Percentiles rank a stretch among this genome's conserved stretches.
These are phyloP conservation scores for Drosophila truncata DNA, from an alignment of 1,140 invertebrate genomes.

Conservation along the genomic window DNA sequence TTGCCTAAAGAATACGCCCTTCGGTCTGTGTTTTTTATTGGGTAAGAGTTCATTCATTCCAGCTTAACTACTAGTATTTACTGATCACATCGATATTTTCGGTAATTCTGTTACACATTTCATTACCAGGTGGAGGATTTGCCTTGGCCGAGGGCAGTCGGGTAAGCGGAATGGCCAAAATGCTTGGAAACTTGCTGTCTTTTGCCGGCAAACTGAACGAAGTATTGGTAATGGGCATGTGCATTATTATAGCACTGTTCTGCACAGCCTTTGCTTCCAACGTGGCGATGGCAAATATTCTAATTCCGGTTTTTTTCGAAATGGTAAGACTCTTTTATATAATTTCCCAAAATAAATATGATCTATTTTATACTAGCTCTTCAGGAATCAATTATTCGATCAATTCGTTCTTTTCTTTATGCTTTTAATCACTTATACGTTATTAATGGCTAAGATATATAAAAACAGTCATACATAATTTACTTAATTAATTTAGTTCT, in stretches of 20 bases:
- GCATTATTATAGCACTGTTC: slow-evolving; percentile 86
- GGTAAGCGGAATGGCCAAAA: slow-evolving; percentile 90
- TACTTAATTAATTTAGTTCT: background rate
- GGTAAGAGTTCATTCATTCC: slow-evolving; percentile 24
- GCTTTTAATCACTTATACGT: too few relatives aligned
- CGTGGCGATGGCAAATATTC: slow-evolving; percentile 93
- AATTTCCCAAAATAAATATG: too few relatives aligned
- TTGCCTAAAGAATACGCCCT: slow-evolving; percentile 53
- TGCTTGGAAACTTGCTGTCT: slow-evolving; percentile 89
- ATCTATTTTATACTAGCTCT: too few relatives aligned
- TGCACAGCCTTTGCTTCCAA: slow-evolving; percentile 94
- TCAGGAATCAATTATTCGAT: background rate
- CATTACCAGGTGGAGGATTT: slow-evolving; percentile 91
- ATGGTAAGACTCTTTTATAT: slow-evolving; percentile 86
- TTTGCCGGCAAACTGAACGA: slow-evolving; percentile 86
- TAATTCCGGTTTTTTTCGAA: slow-evolving; percentile 92
- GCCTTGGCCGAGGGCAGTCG: slow-evolving; percentile 93
- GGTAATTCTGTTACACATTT: too few relatives aligned
- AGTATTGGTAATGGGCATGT: slow-evolving; percentile 86
- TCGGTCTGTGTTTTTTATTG: slow-evolving; percentile 58
- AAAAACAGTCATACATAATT: too few relatives aligned
- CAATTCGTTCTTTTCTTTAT: too few relatives aligned
- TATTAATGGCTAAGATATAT: too few relatives aligned
- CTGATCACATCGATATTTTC: background rate
- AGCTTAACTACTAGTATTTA: background rate